phyloP scores from a whole-genome alignment of 1,140 invertebrate genomes.

The Penaeus chinensis region DNA sequence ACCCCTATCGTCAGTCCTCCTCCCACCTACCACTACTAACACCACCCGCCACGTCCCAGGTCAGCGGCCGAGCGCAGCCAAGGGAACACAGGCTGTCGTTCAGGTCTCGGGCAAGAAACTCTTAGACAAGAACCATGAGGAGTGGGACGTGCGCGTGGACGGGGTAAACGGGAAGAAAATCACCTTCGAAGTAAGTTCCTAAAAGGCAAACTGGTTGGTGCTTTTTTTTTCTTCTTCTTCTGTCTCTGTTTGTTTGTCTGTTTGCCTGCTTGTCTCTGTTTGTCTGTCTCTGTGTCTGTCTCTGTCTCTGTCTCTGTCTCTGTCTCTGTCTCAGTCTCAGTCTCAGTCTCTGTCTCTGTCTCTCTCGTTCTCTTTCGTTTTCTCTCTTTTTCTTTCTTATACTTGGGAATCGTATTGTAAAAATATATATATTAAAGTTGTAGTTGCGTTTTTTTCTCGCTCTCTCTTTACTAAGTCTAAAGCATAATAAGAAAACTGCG shows the following conservation, averaged over 20 bases:
- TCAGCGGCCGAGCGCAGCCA: constrained; percentile 72
- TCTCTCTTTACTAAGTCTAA: constrained; percentile 67
- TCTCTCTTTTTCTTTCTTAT: not conserved
- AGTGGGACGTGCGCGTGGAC: constrained; percentile 72
- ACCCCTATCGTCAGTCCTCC: too few species aligned
- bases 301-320: not conserved
- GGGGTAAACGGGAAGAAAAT: constrained; percentile 70
- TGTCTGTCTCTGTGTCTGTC: not conserved
- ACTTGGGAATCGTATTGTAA: too few species aligned
- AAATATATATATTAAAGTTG: not conserved
- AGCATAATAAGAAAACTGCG: constrained; percentile 71
- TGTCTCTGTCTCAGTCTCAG: not conserved
- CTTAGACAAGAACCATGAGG: constrained; percentile 68
- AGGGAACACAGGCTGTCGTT: constrained; percentile 73
- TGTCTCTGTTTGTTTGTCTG: not conserved
- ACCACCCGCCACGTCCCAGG: constrained; percentile 67
- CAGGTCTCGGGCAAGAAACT: constrained; percentile 66
- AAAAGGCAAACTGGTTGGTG: not conserved
- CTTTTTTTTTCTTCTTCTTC: not conserved
- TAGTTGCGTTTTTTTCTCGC: not conserved
- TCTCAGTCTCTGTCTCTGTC: not conserved
- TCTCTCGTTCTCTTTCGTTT: not conserved
- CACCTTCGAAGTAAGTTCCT: constrained; percentile 68
- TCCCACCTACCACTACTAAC: too few species aligned
- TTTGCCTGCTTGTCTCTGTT: too few species aligned